A percentile compares a stretch with the other conserved stretches of the same genome.
These are phyloP conservation scores for Stichopus horrens DNA, from an alignment of 53 echinoderm and acorn worm genomes.

Conservation along the genomic window DNA sequence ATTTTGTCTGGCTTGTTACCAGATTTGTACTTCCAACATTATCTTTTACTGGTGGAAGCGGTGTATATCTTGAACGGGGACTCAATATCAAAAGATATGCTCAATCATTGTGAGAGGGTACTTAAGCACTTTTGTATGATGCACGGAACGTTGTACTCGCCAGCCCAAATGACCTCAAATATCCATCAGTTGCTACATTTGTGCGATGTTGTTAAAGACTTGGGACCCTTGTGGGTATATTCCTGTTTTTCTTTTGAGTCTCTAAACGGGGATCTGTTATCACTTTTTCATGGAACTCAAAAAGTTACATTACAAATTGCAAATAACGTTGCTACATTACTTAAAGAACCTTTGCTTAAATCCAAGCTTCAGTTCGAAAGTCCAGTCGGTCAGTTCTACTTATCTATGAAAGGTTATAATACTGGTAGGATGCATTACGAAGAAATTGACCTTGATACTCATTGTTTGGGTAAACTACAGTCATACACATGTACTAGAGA, in stretches of 20 bases:
- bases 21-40: constrained; percentile 21
- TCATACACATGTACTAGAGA: neutral
- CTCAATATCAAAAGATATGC: neutral
- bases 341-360: neutral
- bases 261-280: neutral
- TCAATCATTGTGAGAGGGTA: constrained; percentile 16
- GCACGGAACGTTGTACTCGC: neutral
- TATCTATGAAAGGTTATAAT: too few relatives aligned
- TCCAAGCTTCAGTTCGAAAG: too few relatives aligned
- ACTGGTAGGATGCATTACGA: too few relatives aligned
- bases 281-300: neutral
- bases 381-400: too few relatives aligned
- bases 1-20: constrained; percentile 52
- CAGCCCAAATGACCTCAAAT: constrained; percentile 12
- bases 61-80: constrained; percentile 7
- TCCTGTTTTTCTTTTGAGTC: constrained; percentile 35
- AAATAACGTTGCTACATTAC: neutral
- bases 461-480: too few relatives aligned
- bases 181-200: constrained; percentile 20
- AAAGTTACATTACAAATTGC: constrained; percentile 9
- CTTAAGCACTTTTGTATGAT: neutral
- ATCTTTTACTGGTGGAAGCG: constrained; percentile 12
- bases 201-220: neutral
- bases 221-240: constrained; percentile 40
- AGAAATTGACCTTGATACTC: too few relatives aligned